Percentiles rank a stretch among this genome's conserved stretches.
Conservation (phyloP, 2,797 vertebrate species). For the Lepus oiostolus region DNA sequence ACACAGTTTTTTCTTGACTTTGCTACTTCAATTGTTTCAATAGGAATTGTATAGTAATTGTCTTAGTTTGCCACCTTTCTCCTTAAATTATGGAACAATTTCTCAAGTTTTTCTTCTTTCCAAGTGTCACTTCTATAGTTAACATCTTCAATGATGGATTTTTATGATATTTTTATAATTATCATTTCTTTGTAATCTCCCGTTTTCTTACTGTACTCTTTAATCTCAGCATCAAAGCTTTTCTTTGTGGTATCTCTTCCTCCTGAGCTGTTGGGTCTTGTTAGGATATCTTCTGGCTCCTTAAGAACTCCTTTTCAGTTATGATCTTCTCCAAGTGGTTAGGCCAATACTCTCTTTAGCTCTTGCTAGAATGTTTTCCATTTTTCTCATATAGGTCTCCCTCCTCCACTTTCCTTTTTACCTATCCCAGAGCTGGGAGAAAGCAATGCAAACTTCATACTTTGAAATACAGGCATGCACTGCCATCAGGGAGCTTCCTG, state of each 20-base stretch:
- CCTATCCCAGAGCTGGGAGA: not conserved
- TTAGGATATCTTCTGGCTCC: not conserved
- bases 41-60: not conserved
- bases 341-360: not conserved
- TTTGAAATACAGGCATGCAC: not conserved
- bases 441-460: not conserved
- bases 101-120: not conserved
- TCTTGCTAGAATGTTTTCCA: not conserved
- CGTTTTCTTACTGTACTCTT: not conserved
- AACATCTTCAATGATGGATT: not conserved
- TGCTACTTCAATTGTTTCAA: not conserved
- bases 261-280: not conserved
- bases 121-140: not conserved
- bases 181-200: not conserved
- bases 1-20: not conserved
- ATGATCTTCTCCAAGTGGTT: not conserved
- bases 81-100: not conserved
- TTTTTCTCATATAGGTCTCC: not conserved
- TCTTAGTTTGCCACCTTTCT: slow-evolving; percentile 13
- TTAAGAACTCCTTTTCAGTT: not conserved
- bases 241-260: not conserved
- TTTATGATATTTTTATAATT: slow-evolving; percentile 24
- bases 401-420: not conserved
- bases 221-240: not conserved
- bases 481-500: not conserved